Percentiles rank a stretch among this genome's conserved stretches.
These are phyloP conservation scores for Araneus ventricosus DNA, from an alignment of 1,140 invertebrate genomes.

Conservation along the genomic window DNA sequence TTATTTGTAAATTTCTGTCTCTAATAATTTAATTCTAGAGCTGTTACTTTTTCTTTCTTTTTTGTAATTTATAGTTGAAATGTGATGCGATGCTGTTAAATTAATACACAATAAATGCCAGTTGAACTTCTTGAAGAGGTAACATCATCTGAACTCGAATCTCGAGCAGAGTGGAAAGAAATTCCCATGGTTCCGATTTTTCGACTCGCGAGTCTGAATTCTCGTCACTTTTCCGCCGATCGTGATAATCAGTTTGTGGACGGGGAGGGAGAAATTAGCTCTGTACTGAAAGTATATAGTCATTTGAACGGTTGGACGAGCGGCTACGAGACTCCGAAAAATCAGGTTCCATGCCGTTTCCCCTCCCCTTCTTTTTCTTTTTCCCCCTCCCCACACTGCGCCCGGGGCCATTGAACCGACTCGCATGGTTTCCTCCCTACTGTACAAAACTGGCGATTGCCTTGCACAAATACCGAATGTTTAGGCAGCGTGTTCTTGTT, in stretches of 20 bases:
- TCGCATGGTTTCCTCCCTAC: conserved; percentile 66
- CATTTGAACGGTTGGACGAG: conserved; percentile 66
- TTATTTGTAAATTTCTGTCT: too few relatives aligned
- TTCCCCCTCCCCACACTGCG: conserved; percentile 33
- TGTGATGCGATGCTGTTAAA: too few relatives aligned
- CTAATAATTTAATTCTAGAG: too few relatives aligned
- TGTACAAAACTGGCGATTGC: conserved; percentile 35
- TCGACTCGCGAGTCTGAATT: background rate
- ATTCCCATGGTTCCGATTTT: background rate
- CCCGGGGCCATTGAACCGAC: conserved; percentile 73
- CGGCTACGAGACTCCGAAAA: conserved; percentile 67
- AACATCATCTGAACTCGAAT: too few relatives aligned
- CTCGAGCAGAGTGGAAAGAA: background rate
- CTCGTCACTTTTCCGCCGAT: background rate
- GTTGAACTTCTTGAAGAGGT: too few relatives aligned
- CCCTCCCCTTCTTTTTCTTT: background rate
- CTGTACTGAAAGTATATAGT: conserved; percentile 33
- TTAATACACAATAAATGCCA: too few relatives aligned
- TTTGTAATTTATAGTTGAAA: too few relatives aligned
- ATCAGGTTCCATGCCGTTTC: conserved; percentile 62
- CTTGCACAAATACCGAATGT: conserved; percentile 11
- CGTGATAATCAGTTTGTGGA: conserved; percentile 14
- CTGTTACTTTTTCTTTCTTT: too few relatives aligned
- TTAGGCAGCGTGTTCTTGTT: conserved; percentile 1
- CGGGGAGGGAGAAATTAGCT: background rate